These are phyloP conservation scores for Phytoseiulus persimilis DNA, from an alignment of 2,888 invertebrate genomes.

Conservation along the genomic window DNA sequence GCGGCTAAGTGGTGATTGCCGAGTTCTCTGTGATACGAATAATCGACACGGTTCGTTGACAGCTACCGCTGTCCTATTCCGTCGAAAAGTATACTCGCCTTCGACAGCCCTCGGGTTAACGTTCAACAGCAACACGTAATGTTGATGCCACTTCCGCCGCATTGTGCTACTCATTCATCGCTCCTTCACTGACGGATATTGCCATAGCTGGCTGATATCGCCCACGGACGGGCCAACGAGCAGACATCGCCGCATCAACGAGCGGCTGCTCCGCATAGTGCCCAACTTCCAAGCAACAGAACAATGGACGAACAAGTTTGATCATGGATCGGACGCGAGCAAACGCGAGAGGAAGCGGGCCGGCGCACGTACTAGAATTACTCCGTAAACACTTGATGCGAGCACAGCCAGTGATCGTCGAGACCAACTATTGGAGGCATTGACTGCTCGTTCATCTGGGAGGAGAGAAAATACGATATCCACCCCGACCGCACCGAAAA, in stretches of 20 bases:
- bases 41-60: background rate
- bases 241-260: background rate
- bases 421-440: background rate
- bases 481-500: background rate
- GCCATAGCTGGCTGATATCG: background rate
- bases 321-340: background rate
- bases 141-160: background rate
- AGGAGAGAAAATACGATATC: background rate
- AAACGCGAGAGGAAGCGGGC: background rate
- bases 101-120: background rate
- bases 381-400: background rate
- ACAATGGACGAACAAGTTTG: background rate
- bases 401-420: background rate
- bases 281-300: background rate
- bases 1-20: background rate
- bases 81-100: background rate
- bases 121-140: background rate
- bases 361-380: background rate
- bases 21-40: background rate
- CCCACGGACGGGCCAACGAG: background rate
- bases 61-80: background rate
- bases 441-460: background rate
- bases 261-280: background rate
- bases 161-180: background rate
- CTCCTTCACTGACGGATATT: background rate